Evolutionary conservation across 2,888 invertebrate species (phyloP).

Genomic region (Andrena bicolor): DNA sequence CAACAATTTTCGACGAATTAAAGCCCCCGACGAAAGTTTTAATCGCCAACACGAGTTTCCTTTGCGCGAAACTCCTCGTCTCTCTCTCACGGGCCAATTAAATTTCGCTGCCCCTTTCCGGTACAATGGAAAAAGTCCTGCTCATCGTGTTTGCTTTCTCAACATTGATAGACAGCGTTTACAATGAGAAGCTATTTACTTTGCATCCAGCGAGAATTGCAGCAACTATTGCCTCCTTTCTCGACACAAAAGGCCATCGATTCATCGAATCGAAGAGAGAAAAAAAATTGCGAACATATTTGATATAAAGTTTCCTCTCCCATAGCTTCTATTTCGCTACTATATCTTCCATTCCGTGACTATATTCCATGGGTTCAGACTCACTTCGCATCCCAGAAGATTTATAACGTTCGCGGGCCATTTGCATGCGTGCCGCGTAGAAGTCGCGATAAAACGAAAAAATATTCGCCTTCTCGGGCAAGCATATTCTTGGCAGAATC

Average conservation of each 20-base stretch:
- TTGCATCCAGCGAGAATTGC: not conserved
- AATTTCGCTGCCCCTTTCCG: conserved; percentile 45
- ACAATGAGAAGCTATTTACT: not conserved
- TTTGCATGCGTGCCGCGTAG: not conserved
- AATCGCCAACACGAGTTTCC: conserved; percentile 55
- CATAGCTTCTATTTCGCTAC: not conserved
- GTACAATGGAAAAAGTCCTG: conserved; percentile 28
- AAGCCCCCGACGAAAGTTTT: conserved; percentile 58
- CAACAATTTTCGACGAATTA: conserved; percentile 43
- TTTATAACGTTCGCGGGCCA: conserved; percentile 14
- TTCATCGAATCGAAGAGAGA: no score
- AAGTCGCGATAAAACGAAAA: conserved; percentile 2
- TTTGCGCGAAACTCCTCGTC: conserved; percentile 17
- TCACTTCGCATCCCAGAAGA: not conserved
- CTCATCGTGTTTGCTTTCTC: conserved; percentile 23
- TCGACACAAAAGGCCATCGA: no score
- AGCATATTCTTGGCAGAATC: conserved; percentile 20
- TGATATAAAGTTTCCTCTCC: no score
- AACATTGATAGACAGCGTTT: not conserved
- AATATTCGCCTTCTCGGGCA: not conserved
- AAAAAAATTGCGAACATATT: no score
- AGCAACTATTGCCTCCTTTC: no score
- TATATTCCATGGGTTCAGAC: not conserved
- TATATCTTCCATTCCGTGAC: not conserved
- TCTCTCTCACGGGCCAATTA: conserved; percentile 47